Conservation (phyloP, 2,888 invertebrate genomes). For the Auanema freiburgensis region DNA sequence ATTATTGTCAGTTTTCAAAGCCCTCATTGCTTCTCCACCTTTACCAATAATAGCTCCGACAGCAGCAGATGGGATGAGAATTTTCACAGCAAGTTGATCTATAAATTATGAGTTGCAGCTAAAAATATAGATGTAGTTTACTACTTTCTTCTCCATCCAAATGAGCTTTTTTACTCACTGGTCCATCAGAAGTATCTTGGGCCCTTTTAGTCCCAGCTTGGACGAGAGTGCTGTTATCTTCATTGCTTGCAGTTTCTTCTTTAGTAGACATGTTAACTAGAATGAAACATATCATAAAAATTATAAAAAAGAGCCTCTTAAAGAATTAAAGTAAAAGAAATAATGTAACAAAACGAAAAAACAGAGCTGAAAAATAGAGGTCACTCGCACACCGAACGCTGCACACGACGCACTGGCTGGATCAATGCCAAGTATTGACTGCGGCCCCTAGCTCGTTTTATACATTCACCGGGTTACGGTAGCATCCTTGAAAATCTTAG, state of each 20-base stretch:
- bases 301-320: neutral
- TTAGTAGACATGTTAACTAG: neutral
- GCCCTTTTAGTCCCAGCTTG: constrained; percentile 47
- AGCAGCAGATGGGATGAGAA: constrained; percentile 74
- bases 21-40: constrained; percentile 97
- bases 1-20: constrained; percentile 93
- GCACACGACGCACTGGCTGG: constrained; percentile 10
- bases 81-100: constrained; percentile 55
- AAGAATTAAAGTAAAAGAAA: neutral
- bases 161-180: constrained; percentile 58
- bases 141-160: constrained; percentile 41
- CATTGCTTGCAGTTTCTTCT: too few species aligned
- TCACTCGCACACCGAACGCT: neutral
- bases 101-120: constrained; percentile 9
- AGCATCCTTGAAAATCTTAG: constrained; percentile 10
- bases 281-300: neutral
- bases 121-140: constrained; percentile 1
- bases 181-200: constrained; percentile 49
- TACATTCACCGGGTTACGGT: constrained; percentile 3
- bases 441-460: constrained; percentile 1
- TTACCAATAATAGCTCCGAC: constrained; percentile 99
- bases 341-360: neutral
- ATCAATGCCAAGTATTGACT: constrained; percentile 22
- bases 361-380: neutral
- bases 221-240: neutral